A percentile compares a stretch with the other conserved stretches of the same genome.
Evolutionary conservation across 2,888 invertebrate genomes (phyloP).

Genomic region (Leptopilina drosophilae): DNA sequence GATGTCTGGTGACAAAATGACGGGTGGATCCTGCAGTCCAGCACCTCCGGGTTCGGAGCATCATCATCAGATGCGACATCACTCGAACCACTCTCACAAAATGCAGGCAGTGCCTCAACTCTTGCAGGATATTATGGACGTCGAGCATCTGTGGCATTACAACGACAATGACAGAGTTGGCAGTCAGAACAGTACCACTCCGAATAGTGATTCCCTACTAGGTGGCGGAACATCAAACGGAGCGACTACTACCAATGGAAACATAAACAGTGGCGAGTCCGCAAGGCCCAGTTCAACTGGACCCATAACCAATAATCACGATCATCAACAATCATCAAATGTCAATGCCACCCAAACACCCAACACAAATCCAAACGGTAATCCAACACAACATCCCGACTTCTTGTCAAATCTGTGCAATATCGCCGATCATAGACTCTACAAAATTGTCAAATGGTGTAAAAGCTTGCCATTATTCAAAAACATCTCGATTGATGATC

Average conservation of each 20-base stretch:
- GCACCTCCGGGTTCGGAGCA: conserved; percentile 72
- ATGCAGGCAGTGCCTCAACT: conserved; percentile 74
- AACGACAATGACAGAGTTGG: conserved; percentile 88
- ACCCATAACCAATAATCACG: conserved; percentile 57
- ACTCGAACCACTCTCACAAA: conserved; percentile 74
- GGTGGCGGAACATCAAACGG: conserved; percentile 39
- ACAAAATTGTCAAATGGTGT: conserved; percentile 99
- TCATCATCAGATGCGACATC: conserved; percentile 72
- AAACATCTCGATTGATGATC: conserved; percentile 98
- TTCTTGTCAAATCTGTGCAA: conserved; percentile 93
- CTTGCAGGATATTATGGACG: conserved; percentile 94
- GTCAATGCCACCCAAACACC: conserved; percentile 37
- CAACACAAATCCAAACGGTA: conserved; percentile 61
- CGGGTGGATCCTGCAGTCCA: conserved; percentile 71
- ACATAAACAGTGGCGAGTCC: conserved; percentile 52
- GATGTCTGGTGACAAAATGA: conserved; percentile 76
- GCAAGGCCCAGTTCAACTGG: conserved; percentile 61
- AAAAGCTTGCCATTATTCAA: conserved; percentile 97
- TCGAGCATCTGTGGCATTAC: conserved; percentile 96
- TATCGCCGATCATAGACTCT: conserved; percentile 96
- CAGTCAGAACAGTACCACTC: conserved; percentile 71
- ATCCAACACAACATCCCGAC: conserved; percentile 81
- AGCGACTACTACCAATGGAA: conserved; percentile 52
- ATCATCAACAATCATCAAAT: conserved; percentile 58
- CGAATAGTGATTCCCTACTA: conserved; percentile 42